Evolutionary conservation across 2,797 vertebrate species (phyloP).

Genomic region (Micrastur ruficollis): DNA sequence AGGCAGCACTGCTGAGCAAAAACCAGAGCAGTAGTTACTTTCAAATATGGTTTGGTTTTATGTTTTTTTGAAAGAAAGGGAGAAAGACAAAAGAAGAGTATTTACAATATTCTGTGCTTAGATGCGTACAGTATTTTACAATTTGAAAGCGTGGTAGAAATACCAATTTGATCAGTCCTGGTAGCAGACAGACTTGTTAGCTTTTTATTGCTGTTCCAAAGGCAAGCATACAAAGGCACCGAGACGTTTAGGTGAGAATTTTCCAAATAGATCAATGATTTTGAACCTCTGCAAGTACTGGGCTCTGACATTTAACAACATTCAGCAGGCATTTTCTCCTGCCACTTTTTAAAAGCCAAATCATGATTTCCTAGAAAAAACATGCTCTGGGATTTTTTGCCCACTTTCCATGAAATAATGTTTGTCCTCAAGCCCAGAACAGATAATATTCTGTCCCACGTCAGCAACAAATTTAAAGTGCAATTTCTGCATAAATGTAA

Average conservation of each 20-base stretch:
- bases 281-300: neutral
- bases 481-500: neutral
- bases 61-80: neutral
- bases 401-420: neutral
- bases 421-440: neutral
- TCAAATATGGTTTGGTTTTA: neutral
- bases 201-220: neutral
- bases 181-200: neutral
- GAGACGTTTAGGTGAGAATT: neutral
- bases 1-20: neutral
- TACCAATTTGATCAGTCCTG: neutral
- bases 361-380: neutral
- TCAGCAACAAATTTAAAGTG: neutral
- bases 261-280: neutral
- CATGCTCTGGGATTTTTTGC: neutral
- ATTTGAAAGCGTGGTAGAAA: neutral
- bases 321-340: neutral
- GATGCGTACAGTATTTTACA: neutral
- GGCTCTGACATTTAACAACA: neutral
- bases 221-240: neutral
- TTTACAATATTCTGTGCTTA: neutral
- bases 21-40: neutral
- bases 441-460: neutral
- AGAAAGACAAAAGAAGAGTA: neutral
- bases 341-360: neutral